Conservation (phyloP, 2,888 invertebrate species). For the Meteorus cinctellus region DNA sequence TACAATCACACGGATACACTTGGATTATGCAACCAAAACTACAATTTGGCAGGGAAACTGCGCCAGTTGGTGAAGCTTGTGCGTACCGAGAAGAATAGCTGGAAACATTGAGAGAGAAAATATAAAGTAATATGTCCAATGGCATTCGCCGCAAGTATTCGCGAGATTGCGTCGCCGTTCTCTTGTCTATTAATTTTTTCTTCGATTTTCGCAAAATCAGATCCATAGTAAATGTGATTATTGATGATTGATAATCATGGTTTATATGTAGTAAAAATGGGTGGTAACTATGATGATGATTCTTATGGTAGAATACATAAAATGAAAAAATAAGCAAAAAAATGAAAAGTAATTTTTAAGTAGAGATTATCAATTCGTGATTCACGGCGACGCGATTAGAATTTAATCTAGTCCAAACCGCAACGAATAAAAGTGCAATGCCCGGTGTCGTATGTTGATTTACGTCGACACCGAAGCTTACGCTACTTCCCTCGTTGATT, state of each 20-base stretch:
- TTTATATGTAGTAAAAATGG: constrained; percentile 16
- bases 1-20: not conserved
- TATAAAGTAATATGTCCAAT: constrained; percentile 9
- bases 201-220: not conserved
- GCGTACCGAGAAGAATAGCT: not conserved
- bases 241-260: constrained; percentile 1
- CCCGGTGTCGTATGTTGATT: not conserved
- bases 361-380: constrained; percentile 20
- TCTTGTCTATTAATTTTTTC: constrained; percentile 16
- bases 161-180: constrained; percentile 38
- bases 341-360: not conserved
- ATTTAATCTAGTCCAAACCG: constrained; percentile 54
- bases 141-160: constrained; percentile 28
- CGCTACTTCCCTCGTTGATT: constrained; percentile 5
- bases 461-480: not conserved
- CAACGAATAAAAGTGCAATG: constrained; percentile 37
- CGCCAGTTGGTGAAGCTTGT: not conserved
- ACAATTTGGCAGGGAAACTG: not conserved
- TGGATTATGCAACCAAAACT: not conserved
- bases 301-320: not conserved
- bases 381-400: constrained; percentile 43
- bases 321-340: not conserved
- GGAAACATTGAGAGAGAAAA: not conserved
- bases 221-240: constrained; percentile 6
- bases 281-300: constrained; percentile 13